These are phyloP conservation scores for Mungos mungo DNA, from an alignment of 2,113 vertebrate genomes.

Conservation along the genomic window DNA sequence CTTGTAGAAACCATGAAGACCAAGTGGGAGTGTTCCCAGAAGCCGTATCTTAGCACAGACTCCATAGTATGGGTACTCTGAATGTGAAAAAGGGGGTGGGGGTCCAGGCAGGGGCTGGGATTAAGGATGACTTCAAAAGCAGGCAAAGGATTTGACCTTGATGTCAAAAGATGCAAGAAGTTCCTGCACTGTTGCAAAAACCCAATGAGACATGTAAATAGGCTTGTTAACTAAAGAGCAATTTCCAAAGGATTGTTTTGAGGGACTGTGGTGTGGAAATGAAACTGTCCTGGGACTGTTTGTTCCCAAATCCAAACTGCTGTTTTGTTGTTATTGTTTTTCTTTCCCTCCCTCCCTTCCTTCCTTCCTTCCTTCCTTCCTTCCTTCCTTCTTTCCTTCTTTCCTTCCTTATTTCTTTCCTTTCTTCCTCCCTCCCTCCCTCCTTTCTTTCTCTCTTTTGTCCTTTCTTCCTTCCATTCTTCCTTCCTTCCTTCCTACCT, in stretches of 20 bases:
- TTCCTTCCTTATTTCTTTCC: not conserved
- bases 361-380: not conserved
- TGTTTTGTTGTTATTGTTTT: not conserved
- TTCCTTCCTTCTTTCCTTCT: not conserved
- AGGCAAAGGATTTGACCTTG: not conserved
- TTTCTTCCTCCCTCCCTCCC: not conserved
- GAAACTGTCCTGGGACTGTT: conserved; percentile 62
- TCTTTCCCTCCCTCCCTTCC: too few species aligned
- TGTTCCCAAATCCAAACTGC: conserved; percentile 59
- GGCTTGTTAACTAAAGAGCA: conserved; percentile 42
- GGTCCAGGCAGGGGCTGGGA: not conserved
- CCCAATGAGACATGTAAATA: conserved; percentile 41
- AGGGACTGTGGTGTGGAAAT: conserved; percentile 46
- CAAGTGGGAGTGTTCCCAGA: too few species aligned
- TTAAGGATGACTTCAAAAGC: not conserved
- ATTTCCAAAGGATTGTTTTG: conserved; percentile 60
- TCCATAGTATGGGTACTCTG: rapidly evolving
- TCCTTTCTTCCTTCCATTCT: too few species aligned
- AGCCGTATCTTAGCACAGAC: not conserved
- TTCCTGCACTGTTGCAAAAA: not conserved
- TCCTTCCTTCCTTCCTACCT: not conserved
- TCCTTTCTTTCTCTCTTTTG: rapidly evolving
- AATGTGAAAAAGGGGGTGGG: not conserved
- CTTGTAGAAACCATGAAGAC: not conserved
- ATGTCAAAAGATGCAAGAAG: not conserved